Base-by-base conservation (phyloP, 2,888 invertebrate genomes). In the Acleris laterana region DNA sequence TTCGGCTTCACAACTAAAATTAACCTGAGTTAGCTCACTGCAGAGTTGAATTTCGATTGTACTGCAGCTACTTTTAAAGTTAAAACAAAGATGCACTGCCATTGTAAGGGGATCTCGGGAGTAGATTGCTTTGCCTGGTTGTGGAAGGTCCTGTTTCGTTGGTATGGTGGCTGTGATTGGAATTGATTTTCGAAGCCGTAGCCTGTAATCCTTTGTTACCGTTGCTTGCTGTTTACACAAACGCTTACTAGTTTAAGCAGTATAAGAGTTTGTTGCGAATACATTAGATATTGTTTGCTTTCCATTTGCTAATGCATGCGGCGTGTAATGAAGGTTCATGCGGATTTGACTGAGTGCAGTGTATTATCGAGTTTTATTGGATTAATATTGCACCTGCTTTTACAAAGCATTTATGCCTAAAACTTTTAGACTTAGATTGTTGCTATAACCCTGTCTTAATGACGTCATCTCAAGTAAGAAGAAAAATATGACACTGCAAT, bases 171-270 rank as follows among this genome's bases (percentile, higher is more conserved):
- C 60, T 50, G 65, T 65, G 65, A 66, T 66, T 66, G 46, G 56
- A 46, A 90, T 90, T 85, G 92, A 92, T 92, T 92, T 91, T 87
- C 79, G 92, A 92, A 92, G 85, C 91, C 90, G 53, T 79, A 80
- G 71, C 20, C 70, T 70, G 70, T 87, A 90, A 91, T 88, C 88
- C 88, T 85, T 80, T 87, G 89, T 90, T 87, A 82, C 81, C 76
- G 82, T 83, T 74, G 84, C 79, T 81, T 84, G 83, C 83, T 89
- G 90, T 89, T 90, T 89, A 91, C 89, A 90, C 89, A 89, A 87
- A 85, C 88, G 88, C 88, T 91, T 91, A 90, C 84, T 74, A 87
- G 82, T 83, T 68, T 91, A 91, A 92, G 90, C 79, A 88, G 86
- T 88, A 89, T 87, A 87, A 73, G 38, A 38, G 76, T 79, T 79